Evolutionary conservation across 64 coral and sea anemone genomes (phyloP), one percentile per base, ranked within the genome.

Genomic region (Montipora sp.): DNA sequence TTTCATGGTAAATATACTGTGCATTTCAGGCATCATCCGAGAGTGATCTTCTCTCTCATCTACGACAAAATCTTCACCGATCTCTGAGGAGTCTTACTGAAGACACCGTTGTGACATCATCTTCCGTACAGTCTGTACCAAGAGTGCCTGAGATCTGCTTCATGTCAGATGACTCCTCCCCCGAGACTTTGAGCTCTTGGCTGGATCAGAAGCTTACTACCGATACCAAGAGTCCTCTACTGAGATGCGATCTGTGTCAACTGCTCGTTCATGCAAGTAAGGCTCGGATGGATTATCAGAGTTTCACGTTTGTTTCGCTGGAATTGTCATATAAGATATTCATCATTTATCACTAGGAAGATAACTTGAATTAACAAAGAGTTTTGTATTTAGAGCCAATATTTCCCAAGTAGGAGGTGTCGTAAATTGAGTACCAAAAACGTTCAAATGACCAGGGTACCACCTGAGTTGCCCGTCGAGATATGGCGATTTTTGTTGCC

Each of bases 61-160:
- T 85, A 5, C 43, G 44, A 50, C 61, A 71, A 71, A 85, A 85
- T 12, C 82, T 85, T 49, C 82, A 71, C 46, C 61, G 5, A 49
- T 59, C 82, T 4, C 63, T 85, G 45, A 47, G 60, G 16, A 49
- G 65, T 49, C 27, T 85, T 5, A 69, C 47, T 2, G 61, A 19
- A 71, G 61, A 71, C 6, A 12, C 19, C 11, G 18, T 47, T 72
- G 82, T 11, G 8, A 16, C 48, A 3, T 69, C 61, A 8, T 5
- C 6, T 11, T 19, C 7, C 11, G 11, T 50, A 21, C 50, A 49
- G 7, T 94, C 95, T 13, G 87, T 90, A 16, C 95, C 95, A 0
- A 90, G 79, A 5, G 73, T 97, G 24, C 95, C 95, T 15, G 95
- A 97, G 84, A 97, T 97, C 23, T 97, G 95, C 27, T 97, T 97